phyloP scores from a whole-genome alignment of 2,888 invertebrate species.

The Hirtodrosophila trivittata region DNA sequence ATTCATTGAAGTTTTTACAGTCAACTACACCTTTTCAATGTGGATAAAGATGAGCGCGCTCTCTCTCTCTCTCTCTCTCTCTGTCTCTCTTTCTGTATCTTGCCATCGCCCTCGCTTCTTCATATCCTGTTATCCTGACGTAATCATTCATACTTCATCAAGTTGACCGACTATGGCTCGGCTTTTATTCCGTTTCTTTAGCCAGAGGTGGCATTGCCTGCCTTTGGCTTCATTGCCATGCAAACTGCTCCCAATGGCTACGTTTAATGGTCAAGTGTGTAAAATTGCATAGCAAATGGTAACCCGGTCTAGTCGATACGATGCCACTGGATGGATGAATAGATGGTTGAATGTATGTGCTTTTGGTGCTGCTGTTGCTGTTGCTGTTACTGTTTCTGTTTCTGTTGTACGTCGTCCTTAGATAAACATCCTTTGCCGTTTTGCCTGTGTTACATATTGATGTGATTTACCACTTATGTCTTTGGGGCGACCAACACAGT shows the following conservation, averaged over 20 bases:
- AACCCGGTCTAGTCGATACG: too few species aligned
- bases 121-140: constrained; percentile 40
- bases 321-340: neutral
- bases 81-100: neutral
- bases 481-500: constrained; percentile 68
- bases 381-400: too few species aligned
- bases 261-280: constrained; percentile 81
- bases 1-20: constrained; percentile 81
- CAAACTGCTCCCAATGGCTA: constrained; percentile 81
- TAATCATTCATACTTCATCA: constrained; percentile 80
- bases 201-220: constrained; percentile 27
- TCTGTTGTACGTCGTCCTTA: constrained; percentile 22
- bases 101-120: neutral
- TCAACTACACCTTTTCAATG: constrained; percentile 80
- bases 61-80: neutral
- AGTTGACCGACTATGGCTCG: constrained; percentile 63
- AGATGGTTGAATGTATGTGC: constrained; percentile 37
- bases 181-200: constrained; percentile 47
- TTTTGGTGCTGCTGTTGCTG: constrained; percentile 7
- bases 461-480: constrained; percentile 81
- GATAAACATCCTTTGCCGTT: constrained; percentile 75
- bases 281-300: constrained; percentile 80
- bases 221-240: constrained; percentile 72
- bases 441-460: constrained; percentile 74
- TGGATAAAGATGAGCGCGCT: constrained; percentile 56